Base-by-base conservation (phyloP, 2,888 invertebrate species). In the Nomada fucata region DNA sequence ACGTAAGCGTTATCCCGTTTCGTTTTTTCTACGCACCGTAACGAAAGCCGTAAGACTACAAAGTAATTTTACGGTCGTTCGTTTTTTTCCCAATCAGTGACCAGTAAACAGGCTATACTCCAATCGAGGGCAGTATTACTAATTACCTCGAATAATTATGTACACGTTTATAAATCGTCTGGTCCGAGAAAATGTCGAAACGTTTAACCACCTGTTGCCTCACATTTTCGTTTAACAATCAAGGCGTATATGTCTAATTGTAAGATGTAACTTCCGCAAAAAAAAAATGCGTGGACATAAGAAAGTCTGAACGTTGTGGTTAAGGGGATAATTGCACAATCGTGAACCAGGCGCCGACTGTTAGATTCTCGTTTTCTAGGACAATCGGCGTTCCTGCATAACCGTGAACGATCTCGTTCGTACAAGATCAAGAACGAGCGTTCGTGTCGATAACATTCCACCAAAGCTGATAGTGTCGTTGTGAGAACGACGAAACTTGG, bases 361-460 rank as follows among this genome's bases (percentile, higher is more conserved):
- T 82, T 86, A 84, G 86, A 87, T 86, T 88, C 88, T 84, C 80
- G 85, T 86, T 89, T 87, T 88, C 80, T 87, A 87, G 85, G 86
- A 86, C 87, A 88, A 87, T 86, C 87, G 76, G 65, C 83, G 74
- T 81, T 84, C 84, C 67, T 55, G 77, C 61, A 63, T 57, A 72
- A 47, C 68, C 44, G 64, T 70, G 76, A 77, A 69, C 83, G 83
- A 77, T 85, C 81, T 77, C 67, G 61, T 75, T 77, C 79, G 70
- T 81, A 83, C 88, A 89, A 86, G 87, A 89, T 89, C 89, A 89
- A 88, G 88, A 88, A 79, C 89, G 82, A 76, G 67, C 26, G 57
- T 26, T 57, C 81, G 69, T n/a, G 75, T 81, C 84, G 86, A 86
- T 86, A 86, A 83, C 83, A 83, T 88, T 88, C 84, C 87, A 69